Base-by-base conservation (phyloP, 2,797 vertebrate genomes). In the Sebastes kiyomatsui region DNA sequence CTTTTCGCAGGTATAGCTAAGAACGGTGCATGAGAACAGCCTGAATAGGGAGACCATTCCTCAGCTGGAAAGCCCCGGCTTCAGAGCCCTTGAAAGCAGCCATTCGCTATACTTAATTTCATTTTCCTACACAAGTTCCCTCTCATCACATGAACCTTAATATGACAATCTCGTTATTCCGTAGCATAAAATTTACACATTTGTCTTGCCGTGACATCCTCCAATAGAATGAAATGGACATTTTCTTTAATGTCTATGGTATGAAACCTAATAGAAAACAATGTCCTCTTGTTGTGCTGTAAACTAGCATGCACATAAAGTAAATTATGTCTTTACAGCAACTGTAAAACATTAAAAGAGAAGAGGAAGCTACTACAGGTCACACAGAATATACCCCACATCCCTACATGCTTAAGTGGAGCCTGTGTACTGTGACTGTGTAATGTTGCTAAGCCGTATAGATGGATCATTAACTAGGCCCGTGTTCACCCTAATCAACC, bases 381-480 rank as follows among this genome's bases (percentile, higher is more conserved):
- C 67, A 58, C 1, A 68, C 14, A 55, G 8, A 35, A 25, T 25
- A 38, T 13, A 42, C 11, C 7, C 6, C 14, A 22, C 30, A 49
- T 56, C 38, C 10, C 16, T 75, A 7, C 27, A 25, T 22, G 55
- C 25, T 42, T 27, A 38, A 67, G n/a, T 33, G 10, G 22, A 1
- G 1, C 60, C 32, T 65, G 14, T 82, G 58, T 32, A 16, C 52
- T 75, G 23, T 46, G 16, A 67, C 49, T 60, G 72, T 32, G 54
- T 67, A 30, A 59, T 61, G 66, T 61, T 23, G 27, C 67, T 46
- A 5, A 65, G 70, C 42, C 46, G 55, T 86, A 66, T 71, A 56
- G 75, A 76, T 85, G 27, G 79, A 85, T 89, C 61, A 89, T 88
- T 89, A 80, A 88, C 84, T 56, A 60, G 67, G 13, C 14, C 42